Base-by-base conservation (phyloP, 2,888 invertebrate genomes). In the Ectobius pallidus region DNA sequence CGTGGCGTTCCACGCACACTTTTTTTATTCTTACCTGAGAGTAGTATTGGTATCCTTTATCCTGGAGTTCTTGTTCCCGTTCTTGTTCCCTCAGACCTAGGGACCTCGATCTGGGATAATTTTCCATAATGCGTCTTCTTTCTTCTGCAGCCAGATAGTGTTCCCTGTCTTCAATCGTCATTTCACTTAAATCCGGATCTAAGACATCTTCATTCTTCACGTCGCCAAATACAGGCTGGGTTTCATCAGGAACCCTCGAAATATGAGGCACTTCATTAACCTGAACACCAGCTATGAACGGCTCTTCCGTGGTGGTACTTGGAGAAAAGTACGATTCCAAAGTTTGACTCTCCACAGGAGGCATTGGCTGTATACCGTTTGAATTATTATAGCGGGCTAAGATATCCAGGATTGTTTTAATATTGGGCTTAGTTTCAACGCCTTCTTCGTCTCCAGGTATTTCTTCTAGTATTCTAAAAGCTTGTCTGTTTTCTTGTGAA, bases 21-120 rank as follows among this genome's bases (percentile, higher is more conserved):
- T n/a, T n/a, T n/a, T n/a, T n/a, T n/a, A n/a, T n/a, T 44, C 65
- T 65, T 25, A 65, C 65, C 65, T 32, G 42, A 14, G 20, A 16
- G 11, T 44, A 44, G 34, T 42, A 44, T 44, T 22, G n/a, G 27
- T 65, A 65, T 0, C 65, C 65, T 16, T 44, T 65, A 44, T 20
- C 20, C 11, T 65, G 25, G 0, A 22, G 39, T 16, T 55, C 55
- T 1, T 55, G n/a, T 27, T 55, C 30, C 27, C 3, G 1, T 11
- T 1, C 11, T 22, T 2, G 1, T 11, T 1, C 11, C 14, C 9
- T 27, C 1, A 9, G 11, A 2, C 3, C n/a, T 14, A 65, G 16
- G n/a, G 25, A 22, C n/a, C 65, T 22, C 1, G 65, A 65, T 0
- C 65, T 22, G 11, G 44, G 65, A 25, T 25, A 65, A 1, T 44